Evolutionary conservation across 2,113 vertebrate genomes (phyloP).

Genomic region (Microtus richardsoni): DNA sequence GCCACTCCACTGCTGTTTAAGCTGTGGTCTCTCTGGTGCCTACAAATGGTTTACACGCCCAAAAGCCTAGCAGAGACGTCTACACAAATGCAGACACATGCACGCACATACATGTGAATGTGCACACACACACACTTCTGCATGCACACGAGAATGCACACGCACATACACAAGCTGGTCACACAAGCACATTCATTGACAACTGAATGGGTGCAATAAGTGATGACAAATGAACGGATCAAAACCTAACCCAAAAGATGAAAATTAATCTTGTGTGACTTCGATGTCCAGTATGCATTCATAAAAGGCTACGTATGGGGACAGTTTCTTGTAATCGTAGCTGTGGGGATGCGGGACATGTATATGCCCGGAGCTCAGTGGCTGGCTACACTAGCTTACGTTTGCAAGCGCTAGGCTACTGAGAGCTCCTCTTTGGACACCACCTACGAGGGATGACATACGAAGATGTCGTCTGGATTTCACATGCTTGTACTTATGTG

Average conservation of each 20-base stretch:
- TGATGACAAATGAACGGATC: neutral
- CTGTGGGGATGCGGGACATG: neutral
- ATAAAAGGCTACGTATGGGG: neutral
- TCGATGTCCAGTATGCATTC: neutral
- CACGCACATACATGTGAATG: fast-evolving
- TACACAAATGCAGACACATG: neutral
- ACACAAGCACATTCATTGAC: neutral
- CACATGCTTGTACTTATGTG: neutral
- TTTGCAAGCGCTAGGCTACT: neutral
- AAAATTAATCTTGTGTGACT: neutral
- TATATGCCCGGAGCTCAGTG: neutral
- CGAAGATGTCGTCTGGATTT: neutral
- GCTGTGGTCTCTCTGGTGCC: neutral
- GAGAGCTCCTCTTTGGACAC: neutral
- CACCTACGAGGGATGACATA: too few species aligned
- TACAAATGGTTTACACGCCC: neutral
- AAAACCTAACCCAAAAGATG: neutral
- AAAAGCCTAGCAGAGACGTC: neutral
- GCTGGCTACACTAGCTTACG: neutral
- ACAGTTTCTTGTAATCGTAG: neutral
- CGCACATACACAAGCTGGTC: neutral
- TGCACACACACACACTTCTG: neutral
- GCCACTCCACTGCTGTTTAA: neutral
- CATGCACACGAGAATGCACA: neutral
- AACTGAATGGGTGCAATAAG: neutral